phyloP scores from a whole-genome alignment of 2,888 invertebrate genomes.

The Brachycybe producta region DNA sequence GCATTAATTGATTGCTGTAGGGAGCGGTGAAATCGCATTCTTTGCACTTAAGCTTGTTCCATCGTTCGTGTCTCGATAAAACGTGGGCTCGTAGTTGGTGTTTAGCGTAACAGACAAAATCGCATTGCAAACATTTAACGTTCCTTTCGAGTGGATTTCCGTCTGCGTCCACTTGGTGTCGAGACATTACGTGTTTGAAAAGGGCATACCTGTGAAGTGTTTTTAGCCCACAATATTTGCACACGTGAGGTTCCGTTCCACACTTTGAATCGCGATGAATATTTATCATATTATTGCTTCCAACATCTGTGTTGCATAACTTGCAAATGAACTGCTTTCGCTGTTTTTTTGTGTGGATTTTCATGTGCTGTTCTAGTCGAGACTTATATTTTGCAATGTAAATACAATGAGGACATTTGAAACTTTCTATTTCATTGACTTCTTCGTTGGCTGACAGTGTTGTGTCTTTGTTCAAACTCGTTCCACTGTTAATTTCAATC shows the following conservation, averaged over 20 bases:
- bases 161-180: slow-evolving; percentile 1
- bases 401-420: not conserved
- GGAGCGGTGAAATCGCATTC: slow-evolving; percentile 23
- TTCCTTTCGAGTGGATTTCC: slow-evolving; percentile 3
- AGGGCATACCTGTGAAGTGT: slow-evolving; percentile 5
- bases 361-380: not conserved
- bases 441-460: no score
- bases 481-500: no score
- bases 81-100: slow-evolving; percentile 26
- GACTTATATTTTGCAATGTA: not conserved
- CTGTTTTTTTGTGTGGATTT: no score
- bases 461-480: no score
- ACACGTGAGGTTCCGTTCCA: slow-evolving; percentile 17
- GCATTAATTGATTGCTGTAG: slow-evolving; percentile 26
- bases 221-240: slow-evolving; percentile 23
- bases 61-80: slow-evolving; percentile 23
- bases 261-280: not conserved
- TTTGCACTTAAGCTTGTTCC: slow-evolving; percentile 22
- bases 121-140: slow-evolving; percentile 7
- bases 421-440: no score
- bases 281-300: slow-evolving; percentile 5
- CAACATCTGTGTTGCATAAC: slow-evolving; percentile 5
- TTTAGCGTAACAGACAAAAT: slow-evolving; percentile 23
- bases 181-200: slow-evolving; percentile 3
- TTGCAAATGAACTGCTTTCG: slow-evolving; percentile 3